A percentile compares a stretch with the other conserved stretches of the same genome.
Conservation (phyloP, 2,888 invertebrate species). For the Toxonevra muliebris region DNA sequence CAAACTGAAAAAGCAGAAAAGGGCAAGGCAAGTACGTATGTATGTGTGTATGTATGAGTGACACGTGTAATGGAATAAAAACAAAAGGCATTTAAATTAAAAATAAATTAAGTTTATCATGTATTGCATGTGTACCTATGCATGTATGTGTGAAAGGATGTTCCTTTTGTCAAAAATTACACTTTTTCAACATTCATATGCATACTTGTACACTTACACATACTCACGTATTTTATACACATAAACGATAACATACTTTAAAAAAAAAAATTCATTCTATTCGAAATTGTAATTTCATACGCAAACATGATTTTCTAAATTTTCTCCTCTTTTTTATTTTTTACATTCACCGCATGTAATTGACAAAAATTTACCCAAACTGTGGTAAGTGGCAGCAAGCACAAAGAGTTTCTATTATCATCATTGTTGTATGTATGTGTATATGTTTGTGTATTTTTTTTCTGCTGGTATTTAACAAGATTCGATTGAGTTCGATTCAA, state of each 20-base stretch:
- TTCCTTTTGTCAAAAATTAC: no score
- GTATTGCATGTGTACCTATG: not conserved
- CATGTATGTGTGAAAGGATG: not conserved
- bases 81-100: no score
- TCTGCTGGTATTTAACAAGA: no score
- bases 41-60: constrained; percentile 15
- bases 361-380: not conserved
- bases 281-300: constrained; percentile 20
- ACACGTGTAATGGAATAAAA: not conserved
- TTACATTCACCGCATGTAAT: not conserved
- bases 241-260: constrained; percentile 5
- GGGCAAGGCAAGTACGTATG: not conserved
- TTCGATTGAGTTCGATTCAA: not conserved
- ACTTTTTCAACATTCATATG: not conserved
- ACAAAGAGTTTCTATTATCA: not conserved
- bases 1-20: no score
- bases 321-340: no score
- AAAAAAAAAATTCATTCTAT: not conserved
- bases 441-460: no score
- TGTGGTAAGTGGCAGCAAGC: not conserved
- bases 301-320: constrained; percentile 10
- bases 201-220: not conserved
- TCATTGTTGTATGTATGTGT: no score
- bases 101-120: not conserved
- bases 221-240: constrained; percentile 8